Base-by-base conservation (phyloP, 2,113 vertebrate genomes). In the Malurus melanocephalus region DNA sequence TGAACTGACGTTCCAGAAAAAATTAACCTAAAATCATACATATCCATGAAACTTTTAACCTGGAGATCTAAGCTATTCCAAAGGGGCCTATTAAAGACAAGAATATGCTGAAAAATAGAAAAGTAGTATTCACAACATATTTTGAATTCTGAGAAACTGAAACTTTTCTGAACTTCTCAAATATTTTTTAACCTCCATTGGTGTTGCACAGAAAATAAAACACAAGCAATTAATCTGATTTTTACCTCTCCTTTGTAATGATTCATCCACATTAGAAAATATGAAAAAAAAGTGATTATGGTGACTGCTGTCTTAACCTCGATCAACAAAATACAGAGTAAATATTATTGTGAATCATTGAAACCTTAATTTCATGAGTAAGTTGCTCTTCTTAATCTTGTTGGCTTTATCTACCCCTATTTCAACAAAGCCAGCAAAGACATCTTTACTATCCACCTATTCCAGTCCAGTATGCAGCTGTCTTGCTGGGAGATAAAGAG, bases 271-370 rank as follows among this genome's bases (percentile, higher is more conserved):
- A 48, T 62, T 11, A 76, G 28, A 61, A 80, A 77, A 85, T 0
- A 33, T 11, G 77, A 43, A 13, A 45, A 75, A 60, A 6, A 2
- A 16, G 2, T 32, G 6, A 62, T 81, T 78, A 45, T 72, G 14
- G 40, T 35, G 10, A 56, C 57, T 35, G 2, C 11, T 84, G 0
- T 1, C 2, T 42, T 69, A 28, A 52, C 3, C 10, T 45, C 1
- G 3, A 55, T 32, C 4, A 61, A 56, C 1, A 38, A 57, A 79
- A 38, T 10, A 22, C 32, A 43, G 3, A 1, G 1, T 38, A 57
- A 24, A 57, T 57, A 1, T 68, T 80, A 61, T 33, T 7, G 4
- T 56, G 19, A 79, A n/a, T 51, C 9, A 24, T 1, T 26, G 8
- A 81, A 73, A 12, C 12, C 11, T 40, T 48, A 23, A 52, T 71